Conservation (phyloP, 1,140 invertebrate species). For the Cotesia chilonis region DNA sequence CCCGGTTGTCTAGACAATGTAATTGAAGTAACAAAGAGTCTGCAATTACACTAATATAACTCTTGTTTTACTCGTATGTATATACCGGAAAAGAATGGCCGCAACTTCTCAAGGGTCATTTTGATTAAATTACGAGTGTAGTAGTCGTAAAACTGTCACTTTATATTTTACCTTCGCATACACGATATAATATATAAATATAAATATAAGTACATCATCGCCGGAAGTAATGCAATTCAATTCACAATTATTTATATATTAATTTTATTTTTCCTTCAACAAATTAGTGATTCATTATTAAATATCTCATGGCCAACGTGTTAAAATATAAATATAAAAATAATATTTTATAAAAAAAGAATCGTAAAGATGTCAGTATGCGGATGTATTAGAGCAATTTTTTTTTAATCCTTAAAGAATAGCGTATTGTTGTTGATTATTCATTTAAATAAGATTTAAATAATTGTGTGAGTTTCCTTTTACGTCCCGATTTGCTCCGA, state of each 20-base stretch:
- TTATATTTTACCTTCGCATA: no score
- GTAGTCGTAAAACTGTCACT: constrained; percentile 43
- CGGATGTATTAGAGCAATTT: constrained; percentile 22
- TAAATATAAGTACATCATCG: constrained; percentile 3
- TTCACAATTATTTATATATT: constrained; percentile 9
- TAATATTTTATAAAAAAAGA: constrained; percentile 1
- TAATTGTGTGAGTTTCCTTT: constrained; percentile 9
- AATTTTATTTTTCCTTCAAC: background rate
- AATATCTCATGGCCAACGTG: background rate
- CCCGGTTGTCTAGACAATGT: constrained; percentile 49
- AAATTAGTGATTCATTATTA: background rate
- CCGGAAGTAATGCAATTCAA: background rate
- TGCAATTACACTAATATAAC: constrained; percentile 48
- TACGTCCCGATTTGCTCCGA: constrained; percentile 31
- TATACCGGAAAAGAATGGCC: constrained; percentile 34
- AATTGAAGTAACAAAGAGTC: constrained; percentile 62
- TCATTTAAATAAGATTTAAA: no score
- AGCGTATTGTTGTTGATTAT: constrained; percentile 4
- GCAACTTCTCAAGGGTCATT: constrained; percentile 42
- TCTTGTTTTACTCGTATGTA: constrained; percentile 20
- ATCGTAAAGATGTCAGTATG: constrained; percentile 35
- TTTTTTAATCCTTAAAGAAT: constrained; percentile 3
- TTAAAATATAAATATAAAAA: background rate
- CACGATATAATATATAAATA: background rate
- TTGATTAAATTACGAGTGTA: constrained; percentile 51